Conservation (phyloP, 2,113 vertebrate species). For the Protomyctophum bolini region DNA sequence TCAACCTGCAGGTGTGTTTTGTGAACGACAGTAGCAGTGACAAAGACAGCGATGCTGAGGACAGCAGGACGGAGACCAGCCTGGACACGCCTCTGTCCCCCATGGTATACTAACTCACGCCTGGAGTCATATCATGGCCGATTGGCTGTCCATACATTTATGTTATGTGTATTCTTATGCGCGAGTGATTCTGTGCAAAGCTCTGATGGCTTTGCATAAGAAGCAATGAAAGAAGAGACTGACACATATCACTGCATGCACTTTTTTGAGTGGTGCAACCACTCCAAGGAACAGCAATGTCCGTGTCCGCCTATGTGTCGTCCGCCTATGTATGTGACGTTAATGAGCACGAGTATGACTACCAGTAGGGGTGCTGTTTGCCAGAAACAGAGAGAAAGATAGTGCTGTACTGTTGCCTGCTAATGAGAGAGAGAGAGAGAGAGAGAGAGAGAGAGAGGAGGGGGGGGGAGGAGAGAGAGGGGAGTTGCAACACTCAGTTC, state of each 20-base stretch:
- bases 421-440: too few species aligned
- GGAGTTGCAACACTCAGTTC: too few species aligned
- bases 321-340: too few species aligned
- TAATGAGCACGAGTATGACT: too few species aligned
- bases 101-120: slow-evolving; percentile 78
- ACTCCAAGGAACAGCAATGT: too few species aligned
- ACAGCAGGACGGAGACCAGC: slow-evolving; percentile 97
- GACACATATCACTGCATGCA: not conserved
- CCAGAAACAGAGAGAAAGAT: too few species aligned
- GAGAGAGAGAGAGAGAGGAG: too few species aligned
- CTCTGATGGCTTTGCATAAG: not conserved
- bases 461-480: too few species aligned
- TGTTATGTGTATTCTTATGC: not conserved
- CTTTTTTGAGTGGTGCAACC: too few species aligned
- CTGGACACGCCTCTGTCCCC: slow-evolving; percentile 93
- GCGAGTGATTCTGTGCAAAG: slow-evolving; percentile 6
- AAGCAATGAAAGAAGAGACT: not conserved
- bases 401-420: too few species aligned
- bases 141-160: not conserved
- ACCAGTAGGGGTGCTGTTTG: too few species aligned
- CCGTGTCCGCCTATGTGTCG: too few species aligned
- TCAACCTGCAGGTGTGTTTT: slow-evolving; percentile 97
- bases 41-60: slow-evolving; percentile 96
- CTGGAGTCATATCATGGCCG: not conserved
- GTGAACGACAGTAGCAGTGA: slow-evolving; percentile 97